Base-by-base conservation (phyloP, 2,113 vertebrate genomes). In the Tychaedon coryphoeus region DNA sequence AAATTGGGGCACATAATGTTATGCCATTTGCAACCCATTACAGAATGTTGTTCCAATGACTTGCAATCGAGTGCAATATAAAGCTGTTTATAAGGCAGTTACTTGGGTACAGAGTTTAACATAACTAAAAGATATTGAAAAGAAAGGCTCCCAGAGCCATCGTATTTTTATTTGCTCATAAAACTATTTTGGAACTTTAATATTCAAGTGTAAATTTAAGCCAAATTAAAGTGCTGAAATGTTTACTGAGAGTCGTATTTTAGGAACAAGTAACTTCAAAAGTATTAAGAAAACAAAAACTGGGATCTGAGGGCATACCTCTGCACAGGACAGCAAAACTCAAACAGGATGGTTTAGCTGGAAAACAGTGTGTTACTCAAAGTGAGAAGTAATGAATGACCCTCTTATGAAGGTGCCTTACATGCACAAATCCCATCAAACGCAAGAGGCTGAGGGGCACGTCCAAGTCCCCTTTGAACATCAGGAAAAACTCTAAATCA, bases 211-310 rank as follows among this genome's bases (percentile, higher is more conserved):
- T 93, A 88, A 95, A 96, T 70, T 95, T 76, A 88, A 92, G 90
- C 62, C 77, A 94, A 95, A 97, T 94, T 94, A 88, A 97, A 91
- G 81, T 4, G 20, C 80, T 85, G 66, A 92, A 91, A 91, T 95
- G 70, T 95, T 95, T 96, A 89, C 91, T 7, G 36, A 91, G 88
- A 78, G 77, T 91, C 29, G 0, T 95, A 95, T 95, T 97, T 97
- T 95, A 91, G 92, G 92, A 97, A 73, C 42, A 40, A 95, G 77
- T 26, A 78, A 92, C 83, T 94, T 95, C 79, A 86, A 92, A 94
- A 93, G 83, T 38, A 92, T 78, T 95, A 92, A 94, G 80, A 94
- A 97, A 96, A 92, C 38, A 78, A 95, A 89, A 90, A 78, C 47
- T 47, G 26, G 66, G 89, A 91, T 90, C 54, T 88, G 81, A 85